Percentiles rank a stretch among this genome's conserved stretches.
Conservation (phyloP, 2,888 invertebrate genomes). For the Dicyrtomina minuta region DNA sequence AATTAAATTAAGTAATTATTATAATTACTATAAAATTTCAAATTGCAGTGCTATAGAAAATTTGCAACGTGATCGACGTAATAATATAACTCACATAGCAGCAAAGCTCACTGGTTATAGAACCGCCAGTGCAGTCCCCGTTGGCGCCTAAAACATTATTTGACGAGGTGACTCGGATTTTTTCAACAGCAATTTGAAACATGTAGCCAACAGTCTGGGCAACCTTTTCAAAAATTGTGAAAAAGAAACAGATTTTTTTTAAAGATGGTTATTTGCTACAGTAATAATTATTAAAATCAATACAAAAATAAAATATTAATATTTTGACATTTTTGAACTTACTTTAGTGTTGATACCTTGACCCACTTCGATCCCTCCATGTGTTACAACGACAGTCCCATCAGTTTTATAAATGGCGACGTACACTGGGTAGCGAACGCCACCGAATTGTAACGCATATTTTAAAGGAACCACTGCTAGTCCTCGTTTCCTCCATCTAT, state of each 20-base stretch:
- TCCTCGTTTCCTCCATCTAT: constrained; percentile 78
- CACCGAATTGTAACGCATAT: constrained; percentile 61
- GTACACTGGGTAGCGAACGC: constrained; percentile 63
- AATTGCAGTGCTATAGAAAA: too few relatives aligned
- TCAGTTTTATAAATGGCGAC: constrained; percentile 63
- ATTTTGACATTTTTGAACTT: not conserved
- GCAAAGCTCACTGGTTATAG: constrained; percentile 56
- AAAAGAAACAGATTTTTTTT: too few relatives aligned
- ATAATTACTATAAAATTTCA: too few relatives aligned
- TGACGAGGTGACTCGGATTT: constrained; percentile 55
- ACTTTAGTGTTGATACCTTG: constrained; percentile 60
- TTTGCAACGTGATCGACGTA: too few relatives aligned
- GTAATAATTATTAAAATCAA: too few relatives aligned
- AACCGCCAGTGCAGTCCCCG: constrained; percentile 55
- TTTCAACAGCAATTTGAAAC: constrained; percentile 56
- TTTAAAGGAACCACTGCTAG: constrained; percentile 66
- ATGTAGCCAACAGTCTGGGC: constrained; percentile 57
- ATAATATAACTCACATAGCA: constrained; percentile 53
- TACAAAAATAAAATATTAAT: too few relatives aligned
- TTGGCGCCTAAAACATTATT: constrained; percentile 55
- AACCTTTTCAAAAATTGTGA: constrained; percentile 59
- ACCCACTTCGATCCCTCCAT: constrained; percentile 58
- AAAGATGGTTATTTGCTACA: too few relatives aligned
- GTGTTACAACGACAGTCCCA: constrained; percentile 57
- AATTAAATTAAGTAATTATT: too few relatives aligned